phyloP scores from a whole-genome alignment of 2,113 vertebrate genomes.

The Saccopteryx bilineata region DNA sequence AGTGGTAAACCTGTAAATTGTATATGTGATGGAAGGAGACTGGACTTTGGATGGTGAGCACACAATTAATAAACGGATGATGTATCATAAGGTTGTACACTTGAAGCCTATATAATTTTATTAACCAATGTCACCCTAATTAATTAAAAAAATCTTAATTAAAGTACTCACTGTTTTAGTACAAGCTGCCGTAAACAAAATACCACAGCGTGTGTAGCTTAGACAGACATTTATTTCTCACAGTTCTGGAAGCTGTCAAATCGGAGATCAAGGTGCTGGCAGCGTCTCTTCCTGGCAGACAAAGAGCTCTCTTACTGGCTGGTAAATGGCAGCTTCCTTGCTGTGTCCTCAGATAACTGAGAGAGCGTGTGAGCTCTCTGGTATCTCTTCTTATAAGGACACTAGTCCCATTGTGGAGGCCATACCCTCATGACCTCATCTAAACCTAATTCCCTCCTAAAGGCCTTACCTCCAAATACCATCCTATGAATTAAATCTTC shows the following conservation, averaged over 20 bases:
- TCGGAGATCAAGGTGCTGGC: not conserved
- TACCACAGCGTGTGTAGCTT: not conserved
- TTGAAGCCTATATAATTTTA: not conserved
- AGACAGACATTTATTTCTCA: not conserved
- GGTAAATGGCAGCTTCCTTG: not conserved
- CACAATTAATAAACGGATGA: not conserved
- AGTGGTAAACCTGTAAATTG: not conserved
- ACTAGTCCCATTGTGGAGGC: too few species aligned
- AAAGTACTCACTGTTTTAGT: not conserved
- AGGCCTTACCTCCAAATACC: not conserved
- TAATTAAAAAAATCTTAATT: not conserved
- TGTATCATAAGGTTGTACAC: not conserved
- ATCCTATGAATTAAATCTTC: not conserved
- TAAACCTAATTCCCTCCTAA: not conserved
- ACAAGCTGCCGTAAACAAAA: not conserved
- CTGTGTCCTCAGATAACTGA: not conserved
- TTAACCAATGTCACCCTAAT: not conserved
- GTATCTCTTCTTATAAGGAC: not conserved
- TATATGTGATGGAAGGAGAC: not conserved
- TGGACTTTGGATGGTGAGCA: not conserved
- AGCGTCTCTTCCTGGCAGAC: not conserved
- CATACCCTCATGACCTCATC: not conserved
- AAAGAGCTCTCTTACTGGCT: not conserved
- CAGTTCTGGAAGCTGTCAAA: not conserved
- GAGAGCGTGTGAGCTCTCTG: not conserved